phyloP scores from a whole-genome alignment of 2,888 invertebrate genomes.

The Nomada hirtipes region DNA sequence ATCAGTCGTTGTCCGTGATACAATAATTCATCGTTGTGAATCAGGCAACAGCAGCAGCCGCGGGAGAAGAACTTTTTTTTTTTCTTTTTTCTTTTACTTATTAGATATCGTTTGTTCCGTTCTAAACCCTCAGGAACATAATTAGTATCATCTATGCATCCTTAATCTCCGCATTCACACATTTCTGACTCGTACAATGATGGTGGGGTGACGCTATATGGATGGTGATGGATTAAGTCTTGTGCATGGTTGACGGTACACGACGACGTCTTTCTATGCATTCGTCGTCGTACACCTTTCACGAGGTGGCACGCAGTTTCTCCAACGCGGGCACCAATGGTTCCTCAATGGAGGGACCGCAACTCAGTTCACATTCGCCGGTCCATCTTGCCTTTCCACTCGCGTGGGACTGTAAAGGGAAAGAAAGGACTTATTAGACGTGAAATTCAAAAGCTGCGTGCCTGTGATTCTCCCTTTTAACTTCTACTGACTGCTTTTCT shows the following conservation, averaged over 20 bases:
- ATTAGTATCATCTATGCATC: constrained; percentile 61
- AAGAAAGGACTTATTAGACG: neutral
- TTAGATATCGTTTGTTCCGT: constrained; percentile 28
- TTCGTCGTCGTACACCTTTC: constrained; percentile 72
- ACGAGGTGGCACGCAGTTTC: constrained; percentile 83
- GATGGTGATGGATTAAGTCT: constrained; percentile 81
- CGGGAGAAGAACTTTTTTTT: constrained; percentile 33
- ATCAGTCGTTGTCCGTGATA: constrained; percentile 18
- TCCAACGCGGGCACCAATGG: constrained; percentile 81
- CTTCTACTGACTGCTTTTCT: neutral
- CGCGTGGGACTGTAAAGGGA: constrained; percentile 88
- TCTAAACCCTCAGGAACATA: constrained; percentile 66
- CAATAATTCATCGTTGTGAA: constrained; percentile 15
- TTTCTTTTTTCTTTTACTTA: constrained; percentile 7
- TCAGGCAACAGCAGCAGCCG: constrained; percentile 41
- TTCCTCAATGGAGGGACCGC: constrained; percentile 84
- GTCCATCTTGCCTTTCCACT: constrained; percentile 90
- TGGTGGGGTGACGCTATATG: constrained; percentile 77
- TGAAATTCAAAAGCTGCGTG: neutral
- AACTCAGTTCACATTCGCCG: constrained; percentile 87
- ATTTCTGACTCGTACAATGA: constrained; percentile 70
- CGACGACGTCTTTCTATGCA: constrained; percentile 48
- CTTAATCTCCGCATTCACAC: constrained; percentile 65
- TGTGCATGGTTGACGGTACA: constrained; percentile 73
- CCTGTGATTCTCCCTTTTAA: no score